phyloP scores from a whole-genome alignment of 2,797 vertebrate genomes.

The Oceanodroma leucorhoa region DNA sequence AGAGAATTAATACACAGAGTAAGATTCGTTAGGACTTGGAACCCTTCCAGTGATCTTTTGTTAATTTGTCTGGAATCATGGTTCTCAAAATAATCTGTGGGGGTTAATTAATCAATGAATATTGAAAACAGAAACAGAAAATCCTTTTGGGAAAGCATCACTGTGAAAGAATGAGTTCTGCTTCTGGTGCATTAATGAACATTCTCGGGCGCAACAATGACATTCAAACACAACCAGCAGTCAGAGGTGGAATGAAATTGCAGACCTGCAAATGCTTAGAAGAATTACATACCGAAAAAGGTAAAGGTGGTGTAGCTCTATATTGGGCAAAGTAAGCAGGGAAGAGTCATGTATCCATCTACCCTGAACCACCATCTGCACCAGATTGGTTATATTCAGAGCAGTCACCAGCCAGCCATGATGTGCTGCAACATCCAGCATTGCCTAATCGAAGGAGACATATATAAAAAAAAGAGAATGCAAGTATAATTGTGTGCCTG shows the following conservation, averaged over 20 bases:
- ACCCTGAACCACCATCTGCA: slow-evolving; percentile 96
- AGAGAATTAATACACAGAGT: slow-evolving; percentile 28
- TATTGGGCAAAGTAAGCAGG: slow-evolving; percentile 87
- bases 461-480: background rate
- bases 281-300: slow-evolving; percentile 85
- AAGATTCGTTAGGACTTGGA: slow-evolving; percentile 39
- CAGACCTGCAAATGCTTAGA: background rate
- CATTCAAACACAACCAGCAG: background rate
- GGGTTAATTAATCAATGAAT: slow-evolving; percentile 37
- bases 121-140: slow-evolving; percentile 42
- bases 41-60: slow-evolving; percentile 3
- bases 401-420: slow-evolving; percentile 93
- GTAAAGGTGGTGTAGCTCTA: slow-evolving; percentile 87
- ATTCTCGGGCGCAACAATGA: background rate
- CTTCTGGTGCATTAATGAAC: background rate
- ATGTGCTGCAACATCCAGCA: slow-evolving; percentile 92
- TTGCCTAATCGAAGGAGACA: slow-evolving; percentile 80
- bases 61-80: background rate
- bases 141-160: slow-evolving; percentile 12
- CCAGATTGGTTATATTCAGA: slow-evolving; percentile 86
- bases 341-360: slow-evolving; percentile 91
- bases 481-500: background rate
- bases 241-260: background rate
- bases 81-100: slow-evolving; percentile 25
- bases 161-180: background rate